phyloP scores from a whole-genome alignment of 2,888 invertebrate species.

The Alcis repandata region DNA sequence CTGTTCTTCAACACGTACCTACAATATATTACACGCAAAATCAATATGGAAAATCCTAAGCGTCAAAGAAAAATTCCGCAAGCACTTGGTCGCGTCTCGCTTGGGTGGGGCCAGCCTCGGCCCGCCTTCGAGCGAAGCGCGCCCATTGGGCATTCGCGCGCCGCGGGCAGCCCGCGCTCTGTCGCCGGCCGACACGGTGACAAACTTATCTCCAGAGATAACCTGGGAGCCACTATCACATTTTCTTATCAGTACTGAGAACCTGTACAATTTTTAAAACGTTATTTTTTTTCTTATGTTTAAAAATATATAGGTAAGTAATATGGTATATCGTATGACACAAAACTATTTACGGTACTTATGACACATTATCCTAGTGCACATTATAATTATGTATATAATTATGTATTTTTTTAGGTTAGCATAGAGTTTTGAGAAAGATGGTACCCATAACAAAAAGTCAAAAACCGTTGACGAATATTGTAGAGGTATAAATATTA shows the following conservation, averaged over 20 bases:
- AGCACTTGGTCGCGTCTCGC: slow-evolving; percentile 35
- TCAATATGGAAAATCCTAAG: slow-evolving; percentile 34
- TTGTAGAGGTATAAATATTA: no score
- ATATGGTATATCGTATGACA: no score
- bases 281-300: no score
- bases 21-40: slow-evolving; percentile 11
- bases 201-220: not conserved
- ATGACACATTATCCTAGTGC: no score
- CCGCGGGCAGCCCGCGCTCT: slow-evolving; percentile 2
- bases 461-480: no score
- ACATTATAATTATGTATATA: no score
- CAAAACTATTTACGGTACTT: no score
- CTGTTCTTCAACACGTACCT: not conserved
- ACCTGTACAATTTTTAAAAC: not conserved
- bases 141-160: slow-evolving; percentile 68
- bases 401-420: not conserved
- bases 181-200: slow-evolving; percentile 8
- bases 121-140: slow-evolving; percentile 74
- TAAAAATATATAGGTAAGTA: no score
- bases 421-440: no score
- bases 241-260: not conserved
- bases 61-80: slow-evolving; percentile 29
- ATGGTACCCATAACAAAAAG: no score
- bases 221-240: not conserved
- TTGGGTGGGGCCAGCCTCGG: slow-evolving; percentile 68